Evolutionary conservation across 1,140 invertebrate genomes (phyloP).

Genomic region (Zaprionus ghesquierei): DNA sequence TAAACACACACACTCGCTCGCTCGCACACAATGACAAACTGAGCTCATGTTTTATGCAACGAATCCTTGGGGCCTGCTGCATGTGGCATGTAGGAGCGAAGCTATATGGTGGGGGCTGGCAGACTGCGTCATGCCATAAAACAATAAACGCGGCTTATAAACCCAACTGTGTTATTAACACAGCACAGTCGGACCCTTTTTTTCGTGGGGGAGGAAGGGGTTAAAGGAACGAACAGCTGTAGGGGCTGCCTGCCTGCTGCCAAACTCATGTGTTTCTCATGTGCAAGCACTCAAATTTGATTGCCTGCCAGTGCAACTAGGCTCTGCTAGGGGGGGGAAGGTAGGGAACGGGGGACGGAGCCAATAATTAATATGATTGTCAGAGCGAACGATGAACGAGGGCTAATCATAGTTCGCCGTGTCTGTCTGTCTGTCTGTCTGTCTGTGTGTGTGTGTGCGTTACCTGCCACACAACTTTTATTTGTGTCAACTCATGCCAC

Average conservation of each 20-base stretch:
- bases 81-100: conserved; percentile 23
- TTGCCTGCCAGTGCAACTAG: background rate
- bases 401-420: conserved; percentile 38
- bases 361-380: conserved; percentile 48
- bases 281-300: background rate
- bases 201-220: too few relatives aligned
- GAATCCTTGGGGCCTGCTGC: conserved; percentile 49
- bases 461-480: background rate
- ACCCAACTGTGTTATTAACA: conserved; percentile 12
- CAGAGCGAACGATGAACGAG: conserved; percentile 1
- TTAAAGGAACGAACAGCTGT: too few relatives aligned
- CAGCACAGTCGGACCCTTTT: background rate
- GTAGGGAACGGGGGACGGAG: background rate
- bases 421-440: too few relatives aligned
- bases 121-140: conserved; percentile 56
- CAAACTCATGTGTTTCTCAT: background rate
- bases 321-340: background rate
- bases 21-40: background rate
- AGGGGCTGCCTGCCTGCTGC: background rate
- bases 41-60: conserved; percentile 38
- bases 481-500: conserved; percentile 47
- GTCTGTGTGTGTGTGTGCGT: background rate
- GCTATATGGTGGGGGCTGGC: background rate
- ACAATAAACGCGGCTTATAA: conserved; percentile 72
- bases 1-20: conserved; percentile 10